Evolutionary conservation across 1,140 invertebrate species (phyloP), one percentile per base, ranked within the genome.

Genomic region (Trachymyrmex septentrionalis): DNA sequence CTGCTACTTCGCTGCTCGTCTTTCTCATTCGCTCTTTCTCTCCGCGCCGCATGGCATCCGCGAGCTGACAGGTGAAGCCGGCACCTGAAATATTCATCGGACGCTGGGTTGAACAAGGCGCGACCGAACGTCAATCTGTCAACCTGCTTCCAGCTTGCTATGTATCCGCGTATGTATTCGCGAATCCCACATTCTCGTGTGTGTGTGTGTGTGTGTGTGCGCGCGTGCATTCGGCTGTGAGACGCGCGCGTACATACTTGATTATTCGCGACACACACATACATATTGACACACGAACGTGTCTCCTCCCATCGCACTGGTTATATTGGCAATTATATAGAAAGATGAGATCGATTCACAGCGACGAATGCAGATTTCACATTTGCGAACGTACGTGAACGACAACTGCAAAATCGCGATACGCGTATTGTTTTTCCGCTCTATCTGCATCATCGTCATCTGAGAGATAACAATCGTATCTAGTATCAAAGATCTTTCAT

Each of bases 121-220:
- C 90, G 90, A 91, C 90, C 89, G 81, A 91, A 90, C 87, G 90
- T 91, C 90, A 89, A 91, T 91, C 90, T 91, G 90, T 91, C 90
- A 91, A 90, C 90, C 87, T 86, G 86, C 86, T 91, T 85, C 81
- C 82, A 87, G 48, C 71, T 77, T 27, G 34, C 67, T 34, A 55
- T 57, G 50, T 81, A 81, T 80, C 73, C 34, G 34, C 21, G 34
- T 44, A 44, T 61, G 34, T 61, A 44, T 53, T 30, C 77, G 63
- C 77, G 77, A 38, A 19, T 63, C 59, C 24, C 19, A 38, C 59
- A 75, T 21, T 71, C 57, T 21, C 57, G 21, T n/a, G 16, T 48
- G 5, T 57, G 24, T 48, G 53, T 34, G n/a, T n/a, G n/a, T n/a
- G n/a, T n/a, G n/a, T 48, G 5, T 57, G 24, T 48, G 53, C 24